Conservation (phyloP, 2,888 invertebrate species). For the Agrilus cyanescens region DNA sequence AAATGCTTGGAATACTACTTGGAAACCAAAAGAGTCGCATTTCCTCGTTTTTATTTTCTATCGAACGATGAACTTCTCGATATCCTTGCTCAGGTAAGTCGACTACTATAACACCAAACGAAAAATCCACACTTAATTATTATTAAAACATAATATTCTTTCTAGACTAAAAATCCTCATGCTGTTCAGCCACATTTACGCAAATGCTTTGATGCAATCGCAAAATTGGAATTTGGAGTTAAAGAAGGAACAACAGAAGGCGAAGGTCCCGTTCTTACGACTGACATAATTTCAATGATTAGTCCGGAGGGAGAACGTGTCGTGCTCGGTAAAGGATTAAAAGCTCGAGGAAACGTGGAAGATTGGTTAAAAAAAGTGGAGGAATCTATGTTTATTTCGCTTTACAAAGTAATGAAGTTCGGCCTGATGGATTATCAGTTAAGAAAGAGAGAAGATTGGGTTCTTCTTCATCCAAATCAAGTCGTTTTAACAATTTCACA, state of each 20-base stretch:
- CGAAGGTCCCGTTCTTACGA: conserved; percentile 47
- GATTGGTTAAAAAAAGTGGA: conserved; percentile 89
- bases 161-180: conserved; percentile 68
- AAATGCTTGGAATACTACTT: conserved; percentile 83
- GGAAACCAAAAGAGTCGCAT: conserved; percentile 77
- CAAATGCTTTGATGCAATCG: conserved; percentile 81
- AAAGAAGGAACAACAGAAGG: conserved; percentile 42
- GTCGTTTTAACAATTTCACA: conserved; percentile 77
- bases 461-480: conserved; percentile 63
- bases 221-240: conserved; percentile 63
- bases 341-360: conserved; percentile 82
- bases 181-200: conserved; percentile 83
- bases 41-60: conserved; percentile 81
- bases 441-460: conserved; percentile 60
- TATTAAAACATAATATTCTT: neutral
- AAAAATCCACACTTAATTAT: neutral
- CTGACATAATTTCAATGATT: conserved; percentile 79
- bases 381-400: conserved; percentile 73
- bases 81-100: conserved; percentile 68
- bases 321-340: conserved; percentile 65
- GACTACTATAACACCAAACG: conserved; percentile 1
- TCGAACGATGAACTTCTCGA: conserved; percentile 84
- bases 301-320: conserved; percentile 83
- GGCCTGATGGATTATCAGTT: conserved; percentile 57
- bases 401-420: conserved; percentile 63